Evolutionary conservation across 2,113 vertebrate genomes (phyloP), one percentile per base, ranked within the genome.

Genomic region (Corythoichthys intestinalis): DNA sequence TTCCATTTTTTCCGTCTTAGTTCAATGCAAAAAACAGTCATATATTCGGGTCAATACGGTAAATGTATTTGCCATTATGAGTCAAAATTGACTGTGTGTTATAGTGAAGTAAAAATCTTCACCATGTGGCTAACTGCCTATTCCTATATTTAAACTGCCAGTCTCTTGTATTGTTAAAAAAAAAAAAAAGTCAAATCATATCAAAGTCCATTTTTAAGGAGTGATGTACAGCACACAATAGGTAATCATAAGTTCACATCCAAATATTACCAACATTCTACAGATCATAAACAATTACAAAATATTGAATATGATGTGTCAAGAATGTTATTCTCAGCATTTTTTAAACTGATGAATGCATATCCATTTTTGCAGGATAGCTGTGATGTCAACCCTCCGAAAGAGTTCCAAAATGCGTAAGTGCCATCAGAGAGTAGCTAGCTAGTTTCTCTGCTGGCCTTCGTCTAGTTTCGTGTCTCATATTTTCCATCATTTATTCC

Each of bases 391-490:
- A 39, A 13, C 44, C 58, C 69, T 48, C 14, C 65, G 35, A 57
- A 75, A 13, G 61, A 77, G 34, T 9, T 1, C 13, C 79, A 76
- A 52, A 81, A 74, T 46, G 28, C 56, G 89, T 88, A 80, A 88
- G 88, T 81, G 58, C 12, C 0, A 1, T 66, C 37, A 66, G 9
- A 8, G 1, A 4, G 3, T 37, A 34, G 47, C 9, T 44, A 44
- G 41, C 41, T 44, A n/a, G 17, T 47, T 66, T 37, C 15, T 39
- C 34, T 11, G 7, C 34, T 52, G 12, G 34, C 6, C n/a, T 64
- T 34, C 57, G 5, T 12, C 28, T 35, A 4, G 34, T 15, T 12
- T 52, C 37, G 38, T 2, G 8, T 39, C 34, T 66, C 35, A 8
- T 11, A 3, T n/a, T n/a, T 35, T 38, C 4, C 2, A 6, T 35